These are phyloP conservation scores for Apodemia hepburni DNA, from an alignment of 2,888 invertebrate species.

Conservation along the genomic window DNA sequence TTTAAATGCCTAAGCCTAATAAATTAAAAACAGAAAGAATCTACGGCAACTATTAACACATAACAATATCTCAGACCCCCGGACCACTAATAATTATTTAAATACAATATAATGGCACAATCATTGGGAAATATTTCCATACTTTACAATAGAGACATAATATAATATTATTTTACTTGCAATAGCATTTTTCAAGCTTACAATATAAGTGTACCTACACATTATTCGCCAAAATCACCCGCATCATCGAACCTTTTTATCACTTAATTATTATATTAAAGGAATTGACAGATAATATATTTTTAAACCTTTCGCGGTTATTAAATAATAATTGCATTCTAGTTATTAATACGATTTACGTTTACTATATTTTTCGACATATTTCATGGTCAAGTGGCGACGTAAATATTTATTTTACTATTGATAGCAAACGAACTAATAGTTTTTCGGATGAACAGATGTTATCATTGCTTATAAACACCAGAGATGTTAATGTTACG, in stretches of 20 bases:
- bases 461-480: too few species aligned
- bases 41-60: too few species aligned
- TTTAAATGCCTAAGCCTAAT: too few species aligned
- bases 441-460: neutral
- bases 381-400: too few species aligned
- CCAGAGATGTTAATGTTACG: too few species aligned
- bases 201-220: slow-evolving; percentile 14
- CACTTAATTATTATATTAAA: slow-evolving; percentile 13
- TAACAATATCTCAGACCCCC: neutral
- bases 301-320: slow-evolving; percentile 10
- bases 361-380: neutral
- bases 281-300: slow-evolving; percentile 19
- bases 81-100: neutral
- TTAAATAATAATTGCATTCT: neutral
- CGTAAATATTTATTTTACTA: too few species aligned
- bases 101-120: slow-evolving; percentile 10
- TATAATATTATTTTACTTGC: slow-evolving; percentile 1
- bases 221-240: slow-evolving; percentile 15
- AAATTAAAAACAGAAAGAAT: too few species aligned
- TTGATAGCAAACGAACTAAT: neutral
- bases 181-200: neutral
- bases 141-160: slow-evolving; percentile 10
- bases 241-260: slow-evolving; percentile 18
- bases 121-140: neutral
- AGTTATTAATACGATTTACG: neutral